phyloP scores from a whole-genome alignment of 1,140 invertebrate species.

The Limonius californicus region DNA sequence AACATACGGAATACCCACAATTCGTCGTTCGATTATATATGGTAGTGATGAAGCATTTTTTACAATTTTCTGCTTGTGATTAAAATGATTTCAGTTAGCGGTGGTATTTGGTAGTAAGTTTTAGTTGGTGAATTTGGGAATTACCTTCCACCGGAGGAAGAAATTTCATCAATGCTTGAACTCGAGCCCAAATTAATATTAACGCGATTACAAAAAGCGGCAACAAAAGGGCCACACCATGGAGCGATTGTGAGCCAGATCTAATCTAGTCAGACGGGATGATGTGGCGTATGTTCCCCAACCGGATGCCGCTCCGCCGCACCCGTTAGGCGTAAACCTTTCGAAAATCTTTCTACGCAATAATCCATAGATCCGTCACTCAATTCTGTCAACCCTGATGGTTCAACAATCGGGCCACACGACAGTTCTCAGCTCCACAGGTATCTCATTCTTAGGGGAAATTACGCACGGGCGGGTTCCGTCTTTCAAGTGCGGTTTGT shows the following conservation, averaged over 20 bases:
- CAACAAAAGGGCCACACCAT: background rate
- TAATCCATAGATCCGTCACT: conserved; percentile 13
- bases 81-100: no score
- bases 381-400: conserved; percentile 2
- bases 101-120: no score
- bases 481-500: conserved; percentile 2
- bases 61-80: no score
- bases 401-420: background rate
- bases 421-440: conserved; percentile 7
- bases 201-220: no score
- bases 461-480: background rate
- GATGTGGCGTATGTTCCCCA: conserved; percentile 3
- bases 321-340: conserved; percentile 11
- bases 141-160: no score
- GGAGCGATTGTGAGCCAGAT: background rate
- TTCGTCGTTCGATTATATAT: no score
- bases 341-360: background rate
- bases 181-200: no score
- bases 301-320: conserved; percentile 10
- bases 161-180: no score
- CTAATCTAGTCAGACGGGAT: conserved; percentile 3
- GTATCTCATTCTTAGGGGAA: conserved; percentile 1
- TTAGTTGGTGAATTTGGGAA: no score
- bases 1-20: no score
- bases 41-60: no score